Percentiles rank a stretch among this genome's conserved stretches.
phyloP scores from a whole-genome alignment of 2,888 invertebrate genomes.

The Acanthosepion lycidas region DNA sequence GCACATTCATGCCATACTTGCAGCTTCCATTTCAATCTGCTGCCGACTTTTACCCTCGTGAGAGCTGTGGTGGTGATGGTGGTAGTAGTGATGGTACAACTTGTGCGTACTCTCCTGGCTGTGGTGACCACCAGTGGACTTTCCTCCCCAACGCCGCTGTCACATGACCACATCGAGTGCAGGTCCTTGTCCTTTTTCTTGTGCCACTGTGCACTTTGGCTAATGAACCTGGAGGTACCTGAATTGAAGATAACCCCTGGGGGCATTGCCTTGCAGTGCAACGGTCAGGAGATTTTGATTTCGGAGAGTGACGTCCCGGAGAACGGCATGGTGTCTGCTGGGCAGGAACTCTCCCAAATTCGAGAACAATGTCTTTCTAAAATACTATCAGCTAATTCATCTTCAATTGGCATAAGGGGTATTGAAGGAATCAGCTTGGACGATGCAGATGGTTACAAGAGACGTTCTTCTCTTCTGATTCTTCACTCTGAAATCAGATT shows the following conservation, averaged over 20 bases:
- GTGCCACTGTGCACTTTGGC: slow-evolving; percentile 56
- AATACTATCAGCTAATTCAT: slow-evolving; percentile 74
- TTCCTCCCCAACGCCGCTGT: slow-evolving; percentile 80
- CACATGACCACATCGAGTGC: slow-evolving; percentile 83
- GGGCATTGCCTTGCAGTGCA: slow-evolving; percentile 48
- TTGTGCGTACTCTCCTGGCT: slow-evolving; percentile 61
- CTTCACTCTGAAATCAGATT: slow-evolving; percentile 55
- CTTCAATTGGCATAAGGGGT: slow-evolving; percentile 76
- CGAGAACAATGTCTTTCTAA: slow-evolving; percentile 90
- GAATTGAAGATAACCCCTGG: slow-evolving; percentile 53
- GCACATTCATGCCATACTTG: slow-evolving; percentile 57
- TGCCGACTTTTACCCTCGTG: slow-evolving; percentile 70
- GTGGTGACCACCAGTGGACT: slow-evolving; percentile 54
- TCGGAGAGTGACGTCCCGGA: slow-evolving; percentile 79
- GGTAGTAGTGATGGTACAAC: slow-evolving; percentile 71
- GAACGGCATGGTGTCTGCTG: slow-evolving; percentile 84
- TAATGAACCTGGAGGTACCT: slow-evolving; percentile 50
- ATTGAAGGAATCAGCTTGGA: slow-evolving; percentile 63
- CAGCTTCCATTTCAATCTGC: slow-evolving; percentile 63
- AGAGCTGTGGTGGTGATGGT: slow-evolving; percentile 77
- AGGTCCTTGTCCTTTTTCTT: slow-evolving; percentile 66
- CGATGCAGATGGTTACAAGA: slow-evolving; percentile 59
- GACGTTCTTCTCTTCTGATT: slow-evolving; percentile 54
- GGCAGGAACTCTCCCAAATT: slow-evolving; percentile 86
- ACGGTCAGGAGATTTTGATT: slow-evolving; percentile 73